A percentile compares a stretch with the other conserved stretches of the same genome.
phyloP scores from a whole-genome alignment of 1,140 invertebrate species.

The Pachypeltis micranthus region DNA sequence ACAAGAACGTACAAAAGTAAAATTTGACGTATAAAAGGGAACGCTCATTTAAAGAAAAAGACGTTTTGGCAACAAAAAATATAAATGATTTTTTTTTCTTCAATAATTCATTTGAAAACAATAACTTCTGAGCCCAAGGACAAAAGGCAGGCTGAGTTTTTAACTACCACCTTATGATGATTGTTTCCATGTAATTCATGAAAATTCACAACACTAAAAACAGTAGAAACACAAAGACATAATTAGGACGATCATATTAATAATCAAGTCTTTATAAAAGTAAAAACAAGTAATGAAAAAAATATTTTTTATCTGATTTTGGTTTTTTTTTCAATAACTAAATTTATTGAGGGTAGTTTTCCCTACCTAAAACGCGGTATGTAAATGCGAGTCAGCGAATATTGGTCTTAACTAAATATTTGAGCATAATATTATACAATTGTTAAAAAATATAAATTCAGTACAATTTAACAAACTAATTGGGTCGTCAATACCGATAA shows the following conservation, averaged over 20 bases:
- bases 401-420: neutral
- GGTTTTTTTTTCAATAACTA: conserved; percentile 14
- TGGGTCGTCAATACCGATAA: too few relatives aligned
- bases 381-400: conserved; percentile 2
- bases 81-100: conserved; percentile 20
- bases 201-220: conserved; percentile 27
- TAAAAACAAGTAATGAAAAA: conserved; percentile 31
- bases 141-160: conserved; percentile 19
- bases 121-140: conserved; percentile 22
- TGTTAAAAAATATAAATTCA: conserved; percentile 20
- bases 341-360: conserved; percentile 18
- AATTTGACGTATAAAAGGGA: too few relatives aligned
- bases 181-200: conserved; percentile 14
- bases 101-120: conserved; percentile 22
- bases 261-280: conserved; percentile 25
- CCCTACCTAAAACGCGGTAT: neutral
- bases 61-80: conserved; percentile 24
- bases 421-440: too few relatives aligned
- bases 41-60: too few relatives aligned
- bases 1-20: too few relatives aligned
- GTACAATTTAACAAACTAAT: too few relatives aligned
- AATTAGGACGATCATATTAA: conserved; percentile 28
- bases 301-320: conserved; percentile 26
- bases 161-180: too few relatives aligned
- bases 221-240: conserved; percentile 26